A percentile compares a stretch with the other conserved stretches of the same genome.
Evolutionary conservation across 2,888 invertebrate genomes (phyloP).

Genomic region (Mimas tiliae): DNA sequence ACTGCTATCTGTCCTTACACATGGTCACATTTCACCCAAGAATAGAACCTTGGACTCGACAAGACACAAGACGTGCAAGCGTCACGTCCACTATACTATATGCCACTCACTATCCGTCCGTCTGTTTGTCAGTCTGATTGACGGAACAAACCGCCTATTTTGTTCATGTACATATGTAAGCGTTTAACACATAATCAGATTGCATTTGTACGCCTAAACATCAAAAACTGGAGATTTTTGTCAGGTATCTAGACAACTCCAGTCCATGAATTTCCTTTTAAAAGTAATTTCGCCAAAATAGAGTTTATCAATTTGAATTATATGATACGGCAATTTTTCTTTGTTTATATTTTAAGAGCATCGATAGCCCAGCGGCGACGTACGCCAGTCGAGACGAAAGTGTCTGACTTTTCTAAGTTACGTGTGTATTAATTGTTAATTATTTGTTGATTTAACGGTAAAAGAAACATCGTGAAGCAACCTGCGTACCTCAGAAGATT

Average conservation of each 20-base stretch:
- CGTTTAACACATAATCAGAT: slow-evolving; percentile 26
- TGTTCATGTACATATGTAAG: slow-evolving; percentile 28
- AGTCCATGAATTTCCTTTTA: neutral
- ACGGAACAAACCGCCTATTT: slow-evolving; percentile 31
- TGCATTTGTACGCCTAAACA: neutral
- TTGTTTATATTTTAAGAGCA: too few relatives aligned
- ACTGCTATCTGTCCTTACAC: neutral
- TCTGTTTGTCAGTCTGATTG: slow-evolving; percentile 24
- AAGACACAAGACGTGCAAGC: slow-evolving; percentile 6
- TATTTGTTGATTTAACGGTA: too few relatives aligned
- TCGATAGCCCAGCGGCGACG: too few relatives aligned
- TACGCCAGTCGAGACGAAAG: too few relatives aligned
- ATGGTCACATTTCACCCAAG: slow-evolving; percentile 10
- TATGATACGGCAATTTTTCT: too few relatives aligned
- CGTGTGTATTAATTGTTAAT: too few relatives aligned
- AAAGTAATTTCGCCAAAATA: too few relatives aligned
- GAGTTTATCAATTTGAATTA: too few relatives aligned
- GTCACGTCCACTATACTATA: slow-evolving; percentile 36
- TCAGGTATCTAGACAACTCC: neutral
- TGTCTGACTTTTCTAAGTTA: too few relatives aligned
- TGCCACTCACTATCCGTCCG: slow-evolving; percentile 39
- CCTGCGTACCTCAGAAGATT: too few relatives aligned
- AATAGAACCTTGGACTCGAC: slow-evolving; percentile 18
- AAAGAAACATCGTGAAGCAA: too few relatives aligned
- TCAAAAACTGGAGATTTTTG: neutral